Base-by-base conservation (phyloP, 2,113 vertebrate genomes). In the Lynx canadensis region DNA sequence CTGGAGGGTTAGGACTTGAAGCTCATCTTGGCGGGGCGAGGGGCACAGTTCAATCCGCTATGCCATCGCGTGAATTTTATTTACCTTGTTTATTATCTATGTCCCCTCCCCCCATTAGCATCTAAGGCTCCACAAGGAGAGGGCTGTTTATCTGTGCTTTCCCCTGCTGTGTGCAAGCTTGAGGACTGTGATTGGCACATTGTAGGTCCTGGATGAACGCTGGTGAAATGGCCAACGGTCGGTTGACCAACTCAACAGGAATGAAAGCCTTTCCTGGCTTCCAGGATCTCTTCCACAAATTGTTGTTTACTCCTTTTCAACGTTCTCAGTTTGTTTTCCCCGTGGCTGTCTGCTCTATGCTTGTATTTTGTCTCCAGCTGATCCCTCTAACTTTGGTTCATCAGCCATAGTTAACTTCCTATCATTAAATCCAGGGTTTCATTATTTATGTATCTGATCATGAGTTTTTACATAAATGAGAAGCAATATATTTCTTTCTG, bases 391-490 rank as follows among this genome's bases (percentile, higher is more conserved):
- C 36, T 86, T 74, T 87, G 82, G 33, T 73, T 89, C 38, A 36
- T 85, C 57, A 60, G 36, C 76, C 36, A 57, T 68, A 85, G 29
- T 78, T 63, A 90, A 57, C 33, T 66, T 80, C 74, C 63, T 79
- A 4, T 96, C 38, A 78, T 80, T 89, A 74, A 36, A 68, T 25
- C 19, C 7, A 13, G 68, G 29, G 19, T 78, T 97, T 92, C 55
- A 3, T 80, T 83, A 12, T 66, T 80, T 80, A 27, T 52, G 16
- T 63, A 90, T 93, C 36, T 84, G 55, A 50, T 74, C 74, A 13
- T 29, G 48, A 74, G 69, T 93, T 48, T 50, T 82, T 81, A 45
- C 65, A n/a, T 80, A 74, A 73, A 80, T 83, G 52, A 85, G 71
- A 84, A 41, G 60, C 50, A 65, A 31, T 79, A 3, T 83, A 45